These are phyloP conservation scores for Chrysocyon brachyurus DNA, from an alignment of 2,797 vertebrate genomes.

Conservation along the genomic window DNA sequence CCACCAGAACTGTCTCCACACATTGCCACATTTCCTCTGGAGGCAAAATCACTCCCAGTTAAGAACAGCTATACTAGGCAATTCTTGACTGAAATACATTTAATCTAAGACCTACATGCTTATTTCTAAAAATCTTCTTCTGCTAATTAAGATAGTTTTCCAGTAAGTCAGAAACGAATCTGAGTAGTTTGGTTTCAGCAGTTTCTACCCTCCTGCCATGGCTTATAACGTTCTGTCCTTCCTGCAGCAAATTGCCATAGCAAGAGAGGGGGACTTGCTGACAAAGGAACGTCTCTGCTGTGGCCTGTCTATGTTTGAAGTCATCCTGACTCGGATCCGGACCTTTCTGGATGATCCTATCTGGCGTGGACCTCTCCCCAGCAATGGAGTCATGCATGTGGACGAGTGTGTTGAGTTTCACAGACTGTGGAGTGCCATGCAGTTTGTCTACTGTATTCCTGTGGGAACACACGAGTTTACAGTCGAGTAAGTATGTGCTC, in stretches of 20 bases:
- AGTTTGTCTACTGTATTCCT: constrained; percentile 99
- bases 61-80: not conserved
- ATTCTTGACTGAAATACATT: not conserved
- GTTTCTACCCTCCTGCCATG: not conserved
- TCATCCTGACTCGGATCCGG: constrained; percentile 96
- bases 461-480: constrained; percentile 99
- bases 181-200: not conserved
- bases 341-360: constrained; percentile 97
- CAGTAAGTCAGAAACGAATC: not conserved
- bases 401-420: constrained; percentile 99
- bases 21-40: not conserved
- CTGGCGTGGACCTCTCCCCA: constrained; percentile 97
- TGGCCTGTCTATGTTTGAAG: constrained; percentile 99
- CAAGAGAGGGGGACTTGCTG: constrained; percentile 97
- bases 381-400: constrained; percentile 99
- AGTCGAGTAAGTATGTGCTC: constrained; percentile 94
- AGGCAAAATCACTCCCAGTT: not conserved
- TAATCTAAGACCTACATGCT: not conserved
- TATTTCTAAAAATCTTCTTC: not conserved
- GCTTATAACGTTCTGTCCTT: not conserved
- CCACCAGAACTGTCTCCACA: not conserved
- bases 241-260: constrained; percentile 98
- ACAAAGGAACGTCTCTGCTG: constrained; percentile 99
- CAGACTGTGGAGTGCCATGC: constrained; percentile 99
- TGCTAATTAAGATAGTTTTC: not conserved